A percentile compares a stretch with the other conserved stretches of the same genome.
phyloP scores from a whole-genome alignment of 2,113 vertebrate genomes.

The Carassius gibelio region DNA sequence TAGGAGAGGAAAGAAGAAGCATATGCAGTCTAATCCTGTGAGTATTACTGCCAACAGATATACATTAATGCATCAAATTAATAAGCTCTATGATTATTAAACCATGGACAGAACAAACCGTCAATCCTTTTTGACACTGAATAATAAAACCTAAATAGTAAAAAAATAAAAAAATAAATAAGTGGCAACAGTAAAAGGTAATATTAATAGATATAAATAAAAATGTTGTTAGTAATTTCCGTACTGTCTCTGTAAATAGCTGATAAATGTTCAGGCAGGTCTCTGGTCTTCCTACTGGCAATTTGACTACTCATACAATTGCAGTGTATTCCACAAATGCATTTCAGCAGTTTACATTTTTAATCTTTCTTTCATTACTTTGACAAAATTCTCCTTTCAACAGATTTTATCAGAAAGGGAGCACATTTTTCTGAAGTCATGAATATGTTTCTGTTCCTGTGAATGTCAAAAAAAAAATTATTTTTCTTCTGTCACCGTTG shows the following conservation, averaged over 20 bases:
- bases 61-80: slow-evolving; percentile 2
- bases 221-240: background rate
- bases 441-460: slow-evolving; percentile 4
- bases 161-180: background rate
- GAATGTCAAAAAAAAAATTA: background rate
- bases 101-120: background rate
- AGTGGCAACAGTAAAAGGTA: background rate
- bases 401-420: slow-evolving; percentile 9
- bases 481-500: slow-evolving; percentile 10
- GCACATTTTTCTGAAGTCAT: slow-evolving; percentile 23
- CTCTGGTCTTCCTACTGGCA: background rate
- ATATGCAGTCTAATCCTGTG: background rate
- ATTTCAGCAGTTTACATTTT: background rate
- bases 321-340: background rate
- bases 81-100: slow-evolving; percentile 10
- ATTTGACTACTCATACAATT: background rate
- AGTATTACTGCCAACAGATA: background rate
- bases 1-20: background rate
- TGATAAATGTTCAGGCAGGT: background rate
- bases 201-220: background rate
- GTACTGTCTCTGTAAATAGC: background rate
- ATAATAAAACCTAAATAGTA: background rate
- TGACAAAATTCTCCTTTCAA: slow-evolving; percentile 1
- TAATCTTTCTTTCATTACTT: background rate
- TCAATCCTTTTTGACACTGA: background rate